Evolutionary conservation across 2,888 invertebrate species (phyloP).

Genomic region (Drosophila rellima): DNA sequence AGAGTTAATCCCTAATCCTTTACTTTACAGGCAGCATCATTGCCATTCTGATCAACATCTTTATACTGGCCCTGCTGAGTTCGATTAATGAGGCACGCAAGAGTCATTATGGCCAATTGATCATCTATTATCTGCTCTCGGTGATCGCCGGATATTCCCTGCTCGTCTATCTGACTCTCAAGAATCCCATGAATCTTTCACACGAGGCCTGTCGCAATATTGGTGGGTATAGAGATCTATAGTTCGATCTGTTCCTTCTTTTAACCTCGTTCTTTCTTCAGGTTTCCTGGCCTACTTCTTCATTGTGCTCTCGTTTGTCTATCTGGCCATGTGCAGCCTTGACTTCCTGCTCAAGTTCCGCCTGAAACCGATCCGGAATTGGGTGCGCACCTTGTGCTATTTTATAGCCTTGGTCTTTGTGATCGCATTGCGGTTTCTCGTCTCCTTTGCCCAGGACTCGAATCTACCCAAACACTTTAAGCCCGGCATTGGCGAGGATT

Average conservation of each 20-base stretch:
- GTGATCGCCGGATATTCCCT: constrained; percentile 68
- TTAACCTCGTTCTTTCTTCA: constrained; percentile 5
- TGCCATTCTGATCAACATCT: constrained; percentile 77
- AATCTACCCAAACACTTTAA: constrained; percentile 68
- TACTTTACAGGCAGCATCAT: constrained; percentile 63
- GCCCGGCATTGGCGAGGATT: constrained; percentile 80
- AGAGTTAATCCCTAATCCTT: not conserved
- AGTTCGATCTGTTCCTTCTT: rapidly evolving
- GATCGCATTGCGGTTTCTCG: constrained; percentile 64
- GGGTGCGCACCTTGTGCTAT: constrained; percentile 70
- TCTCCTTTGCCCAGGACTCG: constrained; percentile 77
- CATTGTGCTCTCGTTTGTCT: constrained; percentile 75
- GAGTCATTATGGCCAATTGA: constrained; percentile 76
- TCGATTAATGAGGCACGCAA: constrained; percentile 74
- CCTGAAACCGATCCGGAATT: constrained; percentile 55
- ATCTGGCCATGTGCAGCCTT: constrained; percentile 74
- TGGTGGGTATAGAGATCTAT: constrained; percentile 41
- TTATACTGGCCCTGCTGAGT: constrained; percentile 69
- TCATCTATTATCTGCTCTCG: constrained; percentile 74
- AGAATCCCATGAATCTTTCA: constrained; percentile 77
- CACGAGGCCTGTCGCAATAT: constrained; percentile 76
- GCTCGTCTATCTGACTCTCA: constrained; percentile 74
- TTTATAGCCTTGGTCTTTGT: constrained; percentile 53
- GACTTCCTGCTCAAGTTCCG: constrained; percentile 76
- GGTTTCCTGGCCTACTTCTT: constrained; percentile 80